Base-by-base conservation (phyloP, 2,797 vertebrate species). In the Poecilia gillii region DNA sequence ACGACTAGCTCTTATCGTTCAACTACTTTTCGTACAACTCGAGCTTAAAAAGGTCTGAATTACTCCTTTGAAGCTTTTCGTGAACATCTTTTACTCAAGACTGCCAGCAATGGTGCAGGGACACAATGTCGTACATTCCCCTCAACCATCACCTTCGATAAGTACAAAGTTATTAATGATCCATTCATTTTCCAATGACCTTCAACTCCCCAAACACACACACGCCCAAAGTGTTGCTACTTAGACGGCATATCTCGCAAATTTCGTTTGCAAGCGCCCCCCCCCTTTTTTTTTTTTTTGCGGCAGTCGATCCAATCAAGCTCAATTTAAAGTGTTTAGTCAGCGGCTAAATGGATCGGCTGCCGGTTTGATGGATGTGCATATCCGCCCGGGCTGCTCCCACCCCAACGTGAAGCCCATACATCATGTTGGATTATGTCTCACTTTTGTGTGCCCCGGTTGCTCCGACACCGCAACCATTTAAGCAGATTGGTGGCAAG, bases 401-500 rank as follows among this genome's bases (percentile, higher is more conserved):
- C 87, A 83, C 93, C 94, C 89, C 87, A 89, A 93, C 84, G 91
- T 76, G 76, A 89, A 89, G 85, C 90, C 90, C 94, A 97, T 97
- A 93, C 95, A 96, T 98, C 96, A 97, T 96, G 95, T 95, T 92
- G 95, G 83, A 97, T 97, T 97, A 97, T 88, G 94, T 86, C 80
- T 92, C 90, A 80, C 91, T 92, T 59, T 90, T 88, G 82, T 78
- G 82, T 7, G 36, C 55, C 80, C 83, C 28, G 4, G 41, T 76
- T 13, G 74, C 85, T 84, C 87, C 84, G 91, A 92, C 91, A 92
- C 89, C 76, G 87, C 71, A 28, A n/a, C 78, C 64, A 70, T 76
- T 87, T 91, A 93, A 96, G 96, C 93, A 80, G 94, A 93, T 95
- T 92, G 83, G 77, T 84, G 86, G 76, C 81, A 70, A 91, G 93